Conservation (phyloP, 2,797 vertebrate genomes). For the Mus spretus region DNA sequence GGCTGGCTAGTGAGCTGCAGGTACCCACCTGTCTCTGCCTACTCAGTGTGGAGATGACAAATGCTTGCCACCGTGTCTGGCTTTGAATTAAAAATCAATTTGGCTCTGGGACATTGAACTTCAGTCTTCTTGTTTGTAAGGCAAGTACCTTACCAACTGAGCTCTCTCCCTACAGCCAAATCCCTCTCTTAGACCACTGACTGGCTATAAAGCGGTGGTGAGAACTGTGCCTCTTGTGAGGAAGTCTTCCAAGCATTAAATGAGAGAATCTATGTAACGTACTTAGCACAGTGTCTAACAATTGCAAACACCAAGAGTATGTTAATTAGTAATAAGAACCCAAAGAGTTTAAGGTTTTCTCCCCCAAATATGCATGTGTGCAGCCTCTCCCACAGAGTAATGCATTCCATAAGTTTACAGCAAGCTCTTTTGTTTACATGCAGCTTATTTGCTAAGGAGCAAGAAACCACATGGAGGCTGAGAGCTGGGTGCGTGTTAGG, state of each 20-base stretch:
- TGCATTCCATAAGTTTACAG: not conserved
- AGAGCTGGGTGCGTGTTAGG: not conserved
- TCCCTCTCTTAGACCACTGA: not conserved
- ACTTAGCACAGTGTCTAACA: not conserved
- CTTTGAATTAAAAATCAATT: not conserved
- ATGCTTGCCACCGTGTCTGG: not conserved
- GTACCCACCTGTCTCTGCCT: not conserved
- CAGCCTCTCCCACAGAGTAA: conserved; percentile 27
- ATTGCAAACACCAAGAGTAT: not conserved
- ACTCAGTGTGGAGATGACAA: not conserved
- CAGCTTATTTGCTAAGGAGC: not conserved
- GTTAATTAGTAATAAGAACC: conserved; percentile 27
- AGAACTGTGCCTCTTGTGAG: not conserved
- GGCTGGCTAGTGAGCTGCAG: not conserved
- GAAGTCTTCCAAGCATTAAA: conserved; percentile 9
- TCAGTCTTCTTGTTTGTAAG: not conserved
- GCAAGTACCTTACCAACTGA: not conserved
- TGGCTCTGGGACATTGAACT: not conserved
- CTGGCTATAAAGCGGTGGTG: not conserved
- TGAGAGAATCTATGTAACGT: not conserved
- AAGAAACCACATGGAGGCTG: not conserved
- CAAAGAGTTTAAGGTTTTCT: not conserved
- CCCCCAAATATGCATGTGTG: not conserved
- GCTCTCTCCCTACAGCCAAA: not conserved
- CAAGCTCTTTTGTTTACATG: not conserved